Base-by-base conservation (phyloP, 2,888 invertebrate species). In the Lapara coniferarum region DNA sequence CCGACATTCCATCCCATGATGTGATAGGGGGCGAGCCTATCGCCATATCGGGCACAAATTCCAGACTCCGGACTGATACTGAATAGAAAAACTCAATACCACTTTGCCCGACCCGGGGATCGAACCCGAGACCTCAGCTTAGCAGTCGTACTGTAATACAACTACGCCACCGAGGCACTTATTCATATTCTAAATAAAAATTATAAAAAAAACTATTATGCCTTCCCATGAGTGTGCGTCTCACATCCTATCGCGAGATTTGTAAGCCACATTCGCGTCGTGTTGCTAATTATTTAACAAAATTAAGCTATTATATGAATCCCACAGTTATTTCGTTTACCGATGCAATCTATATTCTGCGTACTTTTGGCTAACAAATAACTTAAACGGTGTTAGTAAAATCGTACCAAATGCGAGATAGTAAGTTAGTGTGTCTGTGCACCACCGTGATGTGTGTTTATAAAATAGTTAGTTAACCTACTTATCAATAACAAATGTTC, bases 201-300 rank as follows among this genome's bases (percentile, higher is more conserved):
- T 2, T 25, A 25, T 25, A 25, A 2, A 25, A 25, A 25, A 25
- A 1, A 2, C 37, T 6, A 8, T 37, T 37, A 0, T 37, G 8
- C 4, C 37, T 5, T 37, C 37, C 7, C 37, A 37, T 37, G 7
- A 37, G 56, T 25, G 25, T 19, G 56, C 56, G 75, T 74, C 73
- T 56, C 72, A 16, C 72, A 75, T 77, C 77, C 81, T 83, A 85
- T 84, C 86, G 80, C 80, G 70, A 81, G 80, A 84, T 85, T 88
- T 90, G 83, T 87, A 85, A 89, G 88, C 81, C 88, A 83, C 74
- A 82, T 81, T 79, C 78, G 74, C 81, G 82, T 75, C 78, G 88
- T 86, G 84, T 89, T 85, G 85, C 88, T 82, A 87, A 85, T 89
- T 81, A 83, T 81, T 69, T 37, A 37, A 37, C 2, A 2, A 37